Evolutionary conservation across 2,113 vertebrate genomes (phyloP).

Genomic region (Lamprotornis superbus): DNA sequence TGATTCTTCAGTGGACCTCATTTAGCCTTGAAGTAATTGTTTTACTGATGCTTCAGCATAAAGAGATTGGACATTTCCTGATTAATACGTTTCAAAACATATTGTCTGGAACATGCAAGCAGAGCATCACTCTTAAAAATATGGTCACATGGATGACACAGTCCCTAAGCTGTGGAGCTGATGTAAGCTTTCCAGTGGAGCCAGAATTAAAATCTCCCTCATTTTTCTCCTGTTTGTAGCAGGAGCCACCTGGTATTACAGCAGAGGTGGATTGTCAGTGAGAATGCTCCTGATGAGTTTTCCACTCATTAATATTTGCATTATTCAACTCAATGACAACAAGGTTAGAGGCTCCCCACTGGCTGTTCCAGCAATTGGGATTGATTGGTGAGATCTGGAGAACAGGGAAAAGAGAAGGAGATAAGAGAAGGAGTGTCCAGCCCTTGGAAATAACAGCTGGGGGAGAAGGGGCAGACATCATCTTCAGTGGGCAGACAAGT

Average conservation of each 20-base stretch:
- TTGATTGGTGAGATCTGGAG: not conserved
- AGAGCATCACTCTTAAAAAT: not conserved
- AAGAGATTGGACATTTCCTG: conserved; percentile 22
- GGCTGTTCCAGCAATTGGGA: not conserved
- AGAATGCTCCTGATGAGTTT: conserved; percentile 25
- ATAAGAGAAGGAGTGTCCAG: not conserved
- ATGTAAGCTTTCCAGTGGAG: not conserved
- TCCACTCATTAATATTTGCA: conserved; percentile 48
- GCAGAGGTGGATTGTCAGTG: not conserved
- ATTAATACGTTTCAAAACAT: conserved; percentile 51
- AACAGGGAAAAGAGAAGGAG: not conserved
- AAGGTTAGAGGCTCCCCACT: conserved; percentile 57
- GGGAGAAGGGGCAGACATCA: not conserved
- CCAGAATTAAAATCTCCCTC: not conserved
- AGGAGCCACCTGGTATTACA: not conserved
- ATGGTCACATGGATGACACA: not conserved
- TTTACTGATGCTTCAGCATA: conserved; percentile 39
- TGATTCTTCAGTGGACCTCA: conserved; percentile 30
- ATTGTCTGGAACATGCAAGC: conserved; percentile 45
- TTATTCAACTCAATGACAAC: conserved; percentile 47
- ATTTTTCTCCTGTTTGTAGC: not conserved
- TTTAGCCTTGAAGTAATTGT: conserved; percentile 59
- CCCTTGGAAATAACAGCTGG: not conserved
- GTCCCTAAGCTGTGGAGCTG: not conserved
- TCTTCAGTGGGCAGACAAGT: not conserved